Conservation (phyloP, 2,113 vertebrate genomes). For the Dipodomys spectabilis region DNA sequence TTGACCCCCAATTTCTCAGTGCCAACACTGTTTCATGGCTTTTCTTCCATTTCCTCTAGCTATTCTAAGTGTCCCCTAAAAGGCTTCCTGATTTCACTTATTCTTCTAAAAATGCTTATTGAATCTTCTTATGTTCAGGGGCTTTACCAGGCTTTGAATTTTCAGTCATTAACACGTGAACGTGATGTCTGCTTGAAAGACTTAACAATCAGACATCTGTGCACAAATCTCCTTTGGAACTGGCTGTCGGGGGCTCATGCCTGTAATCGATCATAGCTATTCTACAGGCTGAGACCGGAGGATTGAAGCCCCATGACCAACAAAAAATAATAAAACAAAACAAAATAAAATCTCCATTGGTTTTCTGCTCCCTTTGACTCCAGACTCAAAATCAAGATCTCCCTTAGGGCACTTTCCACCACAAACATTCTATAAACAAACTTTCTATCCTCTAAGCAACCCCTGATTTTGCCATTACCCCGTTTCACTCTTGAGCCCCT, state of each 20-base stretch:
- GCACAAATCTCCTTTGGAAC: not conserved
- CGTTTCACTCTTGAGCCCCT: not conserved
- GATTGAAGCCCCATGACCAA: not conserved
- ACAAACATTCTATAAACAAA: not conserved
- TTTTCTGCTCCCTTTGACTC: not conserved
- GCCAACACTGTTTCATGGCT: not conserved
- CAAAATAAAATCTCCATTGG: not conserved
- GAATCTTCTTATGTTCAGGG: not conserved
- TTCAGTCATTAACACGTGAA: not conserved
- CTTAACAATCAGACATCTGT: too few relatives aligned
- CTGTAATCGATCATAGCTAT: too few relatives aligned
- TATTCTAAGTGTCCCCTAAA: not conserved
- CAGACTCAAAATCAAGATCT: not conserved
- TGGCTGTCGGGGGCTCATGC: too few relatives aligned
- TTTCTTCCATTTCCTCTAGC: not conserved
- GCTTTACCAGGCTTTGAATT: not conserved
- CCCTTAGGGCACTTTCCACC: not conserved
- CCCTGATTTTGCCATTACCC: not conserved
- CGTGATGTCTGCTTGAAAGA: too few relatives aligned
- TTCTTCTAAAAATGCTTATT: not conserved
- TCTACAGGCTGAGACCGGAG: too few relatives aligned
- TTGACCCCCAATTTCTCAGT: not conserved
- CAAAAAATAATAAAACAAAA: not conserved
- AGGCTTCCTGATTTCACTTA: not conserved
- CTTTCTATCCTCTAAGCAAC: rapidly evolving